Evolutionary conservation across 2,113 vertebrate genomes (phyloP), one percentile per base, ranked within the genome.

Genomic region (Platichthys stellatus): DNA sequence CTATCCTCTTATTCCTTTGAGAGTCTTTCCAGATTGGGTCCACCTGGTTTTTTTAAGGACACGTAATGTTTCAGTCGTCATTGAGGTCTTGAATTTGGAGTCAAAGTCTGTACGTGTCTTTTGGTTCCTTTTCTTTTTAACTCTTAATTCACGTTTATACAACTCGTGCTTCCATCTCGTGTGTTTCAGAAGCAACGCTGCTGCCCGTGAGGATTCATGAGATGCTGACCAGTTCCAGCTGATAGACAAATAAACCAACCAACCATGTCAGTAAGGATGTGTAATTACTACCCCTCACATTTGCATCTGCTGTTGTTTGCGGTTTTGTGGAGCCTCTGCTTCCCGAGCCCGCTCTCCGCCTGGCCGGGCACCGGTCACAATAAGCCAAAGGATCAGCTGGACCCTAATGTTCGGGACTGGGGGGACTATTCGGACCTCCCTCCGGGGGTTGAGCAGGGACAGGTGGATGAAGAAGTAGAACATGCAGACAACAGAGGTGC

Each of bases 371-470:
- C 74, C 23, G 61, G 54, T 56, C 76, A 49, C 2, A 67, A 72
- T 53, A 88, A 84, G 49, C 57, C 79, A 53, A 90, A 90, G 72
- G 74, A 85, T 6, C 57, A 81, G 28, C 62, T 78, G 60, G 88
- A 93, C 76, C 88, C 92, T 0, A 92, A 91, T 51, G 86, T 92
- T 8, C 86, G 78, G 69, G 92, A 93, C 62, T 93, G 92, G 92
- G 92, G 91, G 51, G 92, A 93, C 80, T 93, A 92, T 47, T 93
- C 92, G 23, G 92, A 85, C 69, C 76, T 91, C 26, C 83, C 85
- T 11, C 35, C 71, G 2, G 84, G 81, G 28, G 31, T 85, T 0
- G 78, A 82, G 38, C 84, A 78, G 12, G 89, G 90, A 31, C 68
- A 88, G 23, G 82, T 89, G 73, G 80, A 90, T 2, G 70, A 79